Base-by-base conservation (phyloP, 1,140 invertebrate species). In the Lethocerus indicus region DNA sequence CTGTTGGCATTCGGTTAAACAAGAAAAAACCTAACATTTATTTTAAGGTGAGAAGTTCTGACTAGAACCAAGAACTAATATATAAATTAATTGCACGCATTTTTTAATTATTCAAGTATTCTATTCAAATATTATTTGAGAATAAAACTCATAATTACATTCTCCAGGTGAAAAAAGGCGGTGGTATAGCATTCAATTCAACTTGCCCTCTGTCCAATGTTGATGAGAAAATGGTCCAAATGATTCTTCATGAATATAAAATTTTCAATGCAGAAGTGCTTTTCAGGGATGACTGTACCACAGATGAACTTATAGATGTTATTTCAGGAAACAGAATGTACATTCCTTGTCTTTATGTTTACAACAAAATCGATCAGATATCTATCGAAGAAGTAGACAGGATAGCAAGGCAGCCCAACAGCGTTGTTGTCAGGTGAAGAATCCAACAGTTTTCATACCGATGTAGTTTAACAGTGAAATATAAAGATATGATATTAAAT, bases 321-420 rank as follows among this genome's bases (percentile, higher is more conserved):
- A 94, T 99, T 53, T 83, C 88, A 35, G 93, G 86, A 3, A 98
- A 96, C 69, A 75, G 95, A 56, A 90, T 97, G 41, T 98, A 99
- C 69, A 71, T 99, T 59, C 88, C 93, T 40, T 98, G 94, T 69
- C 64, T 98, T 40, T 97, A 97, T 70, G 91, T 97, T 41, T 98
- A 98, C 69, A 99, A 98, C 68, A 99, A 99, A 76, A 96, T 99
- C 58, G 95, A 99, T 83, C 93, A 98, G 70, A 91, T 98, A 59
- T 96, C 92, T 23, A 92, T 99, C 56, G 94, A 99, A 68, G 94
- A 98, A 71, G 88, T 99, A 5, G 89, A 98, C 68, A 72, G 88
- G 60, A 81, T 98, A 63, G 95, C 95, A 5, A 73, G 87, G 52
- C 74, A 86, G 64, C 78, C 86, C 0, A 76, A 95, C 65, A 88